These are phyloP conservation scores for Calliphora vicina DNA, from an alignment of 1,140 invertebrate genomes.

Conservation along the genomic window DNA sequence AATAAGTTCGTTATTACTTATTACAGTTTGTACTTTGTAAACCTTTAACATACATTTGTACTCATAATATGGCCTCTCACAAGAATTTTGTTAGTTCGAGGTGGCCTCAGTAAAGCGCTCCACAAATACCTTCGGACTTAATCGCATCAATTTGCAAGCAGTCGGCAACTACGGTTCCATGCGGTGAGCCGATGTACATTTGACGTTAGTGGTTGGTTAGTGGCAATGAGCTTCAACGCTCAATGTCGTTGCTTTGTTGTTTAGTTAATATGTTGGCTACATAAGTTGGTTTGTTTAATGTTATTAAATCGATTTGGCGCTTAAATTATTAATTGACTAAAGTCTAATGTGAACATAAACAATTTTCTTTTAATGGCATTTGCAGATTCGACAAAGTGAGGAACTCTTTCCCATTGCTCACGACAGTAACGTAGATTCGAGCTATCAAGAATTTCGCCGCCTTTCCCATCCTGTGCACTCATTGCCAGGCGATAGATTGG, in stretches of 20 bases:
- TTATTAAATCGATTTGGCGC: conserved; percentile 34
- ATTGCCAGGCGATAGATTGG: conserved; percentile 71
- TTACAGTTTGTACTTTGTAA: background rate
- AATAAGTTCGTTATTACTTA: background rate
- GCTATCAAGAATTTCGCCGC: conserved; percentile 70
- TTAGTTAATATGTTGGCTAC: conserved; percentile 3
- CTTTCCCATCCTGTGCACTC: conserved; percentile 67
- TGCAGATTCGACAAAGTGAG: conserved; percentile 64
- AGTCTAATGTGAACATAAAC: conserved; percentile 21
- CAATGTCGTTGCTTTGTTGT: background rate
- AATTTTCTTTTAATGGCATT: conserved; percentile 23
- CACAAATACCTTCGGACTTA: background rate
- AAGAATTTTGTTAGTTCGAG: background rate
- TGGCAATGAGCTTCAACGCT: background rate
- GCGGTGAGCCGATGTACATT: no score
- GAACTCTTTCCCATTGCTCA: conserved; percentile 69
- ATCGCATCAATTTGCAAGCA: background rate
- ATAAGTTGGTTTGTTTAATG: conserved; percentile 15
- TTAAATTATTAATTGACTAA: conserved; percentile 25
- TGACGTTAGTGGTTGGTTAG: background rate
- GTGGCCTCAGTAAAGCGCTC: background rate
- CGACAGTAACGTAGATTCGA: conserved; percentile 70
- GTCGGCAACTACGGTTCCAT: no score
- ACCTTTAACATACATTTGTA: background rate
- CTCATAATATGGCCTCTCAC: background rate